Conservation (phyloP, 2,888 invertebrate genomes). For the Acrobeloides nanus region DNA sequence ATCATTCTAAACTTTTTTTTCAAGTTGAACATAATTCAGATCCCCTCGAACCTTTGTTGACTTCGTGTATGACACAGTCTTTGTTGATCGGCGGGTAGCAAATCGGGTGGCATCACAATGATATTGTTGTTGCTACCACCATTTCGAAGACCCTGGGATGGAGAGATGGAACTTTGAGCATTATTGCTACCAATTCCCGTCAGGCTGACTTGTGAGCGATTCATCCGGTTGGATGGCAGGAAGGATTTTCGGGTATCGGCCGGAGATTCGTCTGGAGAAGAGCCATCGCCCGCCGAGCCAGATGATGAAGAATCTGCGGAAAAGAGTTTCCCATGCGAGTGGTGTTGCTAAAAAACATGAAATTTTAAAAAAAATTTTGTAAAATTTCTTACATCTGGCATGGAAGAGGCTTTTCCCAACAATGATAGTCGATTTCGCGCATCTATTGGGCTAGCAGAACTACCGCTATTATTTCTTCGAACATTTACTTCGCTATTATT, state of each 20-base stretch:
- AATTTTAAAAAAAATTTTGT: background rate
- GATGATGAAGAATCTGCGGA: slow-evolving; percentile 12
- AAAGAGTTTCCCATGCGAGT: background rate
- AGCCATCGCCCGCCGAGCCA: slow-evolving; percentile 7
- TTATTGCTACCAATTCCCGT: no score
- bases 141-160: no score
- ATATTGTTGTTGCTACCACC: no score
- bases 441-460: no score
- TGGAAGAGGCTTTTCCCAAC: slow-evolving; percentile 37
- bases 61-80: no score
- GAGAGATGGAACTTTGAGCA: no score
- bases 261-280: slow-evolving; percentile 18
- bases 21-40: no score
- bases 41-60: no score
- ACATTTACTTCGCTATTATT: slow-evolving; percentile 9
- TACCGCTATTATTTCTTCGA: slow-evolving; percentile 15
- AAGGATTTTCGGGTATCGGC: slow-evolving; percentile 8
- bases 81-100: slow-evolving; percentile 11
- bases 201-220: no score
- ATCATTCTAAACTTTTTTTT: slow-evolving; percentile 14
- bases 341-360: background rate
- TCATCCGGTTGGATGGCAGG: no score
- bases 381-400: slow-evolving; percentile 37
- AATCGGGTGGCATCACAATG: slow-evolving; percentile 10
- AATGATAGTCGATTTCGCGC: slow-evolving; percentile 19